Percentiles rank a stretch among this genome's conserved stretches.
phyloP scores from a whole-genome alignment of 2,797 vertebrate species.

The Crenuchus spilurus region DNA sequence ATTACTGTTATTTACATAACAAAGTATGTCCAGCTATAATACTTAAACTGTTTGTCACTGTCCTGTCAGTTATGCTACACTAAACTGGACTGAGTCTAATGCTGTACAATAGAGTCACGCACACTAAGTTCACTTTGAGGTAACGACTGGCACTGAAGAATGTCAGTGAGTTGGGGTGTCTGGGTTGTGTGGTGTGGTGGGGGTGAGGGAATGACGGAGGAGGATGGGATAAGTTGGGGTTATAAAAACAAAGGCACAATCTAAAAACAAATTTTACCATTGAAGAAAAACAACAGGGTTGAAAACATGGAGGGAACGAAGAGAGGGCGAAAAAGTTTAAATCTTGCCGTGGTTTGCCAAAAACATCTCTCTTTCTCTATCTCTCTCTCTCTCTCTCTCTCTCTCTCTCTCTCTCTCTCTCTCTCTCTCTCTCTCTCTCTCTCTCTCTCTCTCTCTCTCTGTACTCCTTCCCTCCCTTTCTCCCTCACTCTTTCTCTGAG shows the following conservation, averaged over 20 bases:
- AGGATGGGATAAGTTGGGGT: conserved; percentile 63
- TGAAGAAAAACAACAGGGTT: conserved; percentile 72
- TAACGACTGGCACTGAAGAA: conserved; percentile 20
- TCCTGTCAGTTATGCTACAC: too few relatives aligned
- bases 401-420: conserved; percentile 19
- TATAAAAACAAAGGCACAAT: conserved; percentile 78
- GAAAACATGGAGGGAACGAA: conserved; percentile 53
- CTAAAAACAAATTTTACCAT: conserved; percentile 79
- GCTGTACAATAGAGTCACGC: neutral
- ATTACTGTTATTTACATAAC: too few relatives aligned
- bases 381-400: conserved; percentile 41
- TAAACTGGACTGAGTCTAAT: too few relatives aligned
- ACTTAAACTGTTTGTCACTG: too few relatives aligned
- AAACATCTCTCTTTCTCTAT: conserved; percentile 60
- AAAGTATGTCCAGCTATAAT: too few relatives aligned
- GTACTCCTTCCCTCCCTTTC: conserved; percentile 63
- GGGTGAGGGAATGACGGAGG: conserved; percentile 37
- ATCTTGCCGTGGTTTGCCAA: conserved; percentile 70
- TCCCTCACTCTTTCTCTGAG: conserved; percentile 56
- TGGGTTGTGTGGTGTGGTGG: neutral
- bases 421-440: neutral
- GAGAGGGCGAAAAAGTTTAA: conserved; percentile 53
- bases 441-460: conserved; percentile 30
- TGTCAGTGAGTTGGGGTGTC: conserved; percentile 31
- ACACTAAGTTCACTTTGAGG: neutral